Evolutionary conservation across 2,113 vertebrate species (phyloP).

Genomic region (Jaculus jaculus): DNA sequence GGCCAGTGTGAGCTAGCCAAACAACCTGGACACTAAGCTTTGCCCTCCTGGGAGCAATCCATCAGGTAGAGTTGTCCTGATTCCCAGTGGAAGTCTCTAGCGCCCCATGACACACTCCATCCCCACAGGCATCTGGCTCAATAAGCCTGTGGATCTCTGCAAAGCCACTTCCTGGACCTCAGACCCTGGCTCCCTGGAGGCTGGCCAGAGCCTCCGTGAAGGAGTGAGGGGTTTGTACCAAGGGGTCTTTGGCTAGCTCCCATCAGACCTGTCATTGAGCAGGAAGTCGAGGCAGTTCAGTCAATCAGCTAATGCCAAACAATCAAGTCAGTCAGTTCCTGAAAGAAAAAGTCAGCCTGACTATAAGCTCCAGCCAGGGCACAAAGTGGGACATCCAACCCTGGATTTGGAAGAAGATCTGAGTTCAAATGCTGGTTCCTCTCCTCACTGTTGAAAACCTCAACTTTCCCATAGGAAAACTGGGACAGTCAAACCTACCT

Average conservation of each 20-base stretch:
- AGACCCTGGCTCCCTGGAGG: not conserved
- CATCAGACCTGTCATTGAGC: not conserved
- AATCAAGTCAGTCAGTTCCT: not conserved
- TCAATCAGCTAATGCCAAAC: not conserved
- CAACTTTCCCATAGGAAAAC: not conserved
- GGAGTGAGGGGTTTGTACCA: not conserved
- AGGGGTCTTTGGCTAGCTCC: no score
- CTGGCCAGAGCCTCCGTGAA: not conserved
- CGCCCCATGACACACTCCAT: not conserved
- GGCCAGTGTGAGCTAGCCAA: not conserved
- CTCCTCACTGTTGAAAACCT: not conserved
- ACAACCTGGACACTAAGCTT: not conserved
- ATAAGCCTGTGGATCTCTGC: not conserved
- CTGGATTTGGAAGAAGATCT: not conserved
- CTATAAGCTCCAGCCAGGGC: not conserved
- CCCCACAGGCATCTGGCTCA: not conserved
- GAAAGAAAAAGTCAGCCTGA: not conserved
- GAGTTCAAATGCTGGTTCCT: not conserved
- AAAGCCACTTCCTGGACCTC: not conserved
- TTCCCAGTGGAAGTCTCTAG: not conserved
- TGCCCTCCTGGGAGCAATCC: not conserved
- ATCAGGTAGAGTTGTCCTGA: not conserved
- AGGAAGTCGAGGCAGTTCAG: not conserved
- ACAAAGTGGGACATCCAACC: fast-evolving
- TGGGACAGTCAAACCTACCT: not conserved